phyloP scores from a whole-genome alignment of 2,797 vertebrate species.

The Merluccius polli region DNA sequence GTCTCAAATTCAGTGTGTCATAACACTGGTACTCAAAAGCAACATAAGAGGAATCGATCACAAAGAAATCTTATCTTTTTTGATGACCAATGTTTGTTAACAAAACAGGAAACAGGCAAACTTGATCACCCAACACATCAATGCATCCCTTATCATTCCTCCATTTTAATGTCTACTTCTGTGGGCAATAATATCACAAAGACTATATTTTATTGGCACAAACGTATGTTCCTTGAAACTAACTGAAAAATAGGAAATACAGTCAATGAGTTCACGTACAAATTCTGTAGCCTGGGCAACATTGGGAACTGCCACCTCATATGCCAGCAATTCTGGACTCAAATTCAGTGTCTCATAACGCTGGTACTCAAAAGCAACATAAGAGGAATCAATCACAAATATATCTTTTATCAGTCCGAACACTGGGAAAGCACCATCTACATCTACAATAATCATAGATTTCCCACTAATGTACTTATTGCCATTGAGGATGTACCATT shows the following conservation, averaged over 20 bases:
- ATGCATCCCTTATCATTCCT: no score
- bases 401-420: constrained; percentile 34
- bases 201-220: constrained; percentile 33
- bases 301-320: neutral
- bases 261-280: constrained; percentile 30
- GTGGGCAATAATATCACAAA: constrained; percentile 15
- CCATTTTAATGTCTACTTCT: no score
- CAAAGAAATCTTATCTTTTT: constrained; percentile 24
- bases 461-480: constrained; percentile 32
- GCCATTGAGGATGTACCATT: constrained; percentile 25
- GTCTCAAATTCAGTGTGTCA: constrained; percentile 18
- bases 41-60: constrained; percentile 22
- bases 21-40: constrained; percentile 27
- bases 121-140: no score
- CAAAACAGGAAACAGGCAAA: no score
- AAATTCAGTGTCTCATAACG: constrained; percentile 22
- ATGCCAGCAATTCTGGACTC: constrained; percentile 21
- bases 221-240: constrained; percentile 25
- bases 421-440: constrained; percentile 16
- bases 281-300: constrained; percentile 5
- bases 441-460: constrained; percentile 29
- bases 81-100: no score
- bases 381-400: constrained; percentile 23
- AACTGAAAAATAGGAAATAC: constrained; percentile 28
- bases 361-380: constrained; percentile 25